Evolutionary conservation across 1,140 invertebrate genomes (phyloP), one percentile per base, ranked within the genome.

Genomic region (Habropoda laboriosa): DNA sequence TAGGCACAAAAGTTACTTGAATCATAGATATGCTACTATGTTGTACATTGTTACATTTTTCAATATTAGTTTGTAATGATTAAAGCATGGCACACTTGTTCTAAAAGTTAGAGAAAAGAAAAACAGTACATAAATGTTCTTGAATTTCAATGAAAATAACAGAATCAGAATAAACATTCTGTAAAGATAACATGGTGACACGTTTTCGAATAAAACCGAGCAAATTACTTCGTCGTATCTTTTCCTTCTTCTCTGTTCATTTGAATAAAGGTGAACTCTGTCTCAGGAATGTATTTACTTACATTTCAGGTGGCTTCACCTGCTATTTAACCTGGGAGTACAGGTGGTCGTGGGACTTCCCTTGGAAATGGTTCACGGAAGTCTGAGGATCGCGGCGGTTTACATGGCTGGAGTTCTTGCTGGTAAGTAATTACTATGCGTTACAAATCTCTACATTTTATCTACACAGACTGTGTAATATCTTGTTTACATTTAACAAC

Each of bases 291-390:
- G 58, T 30, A 47, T 58, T 30, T 53, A 32, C 64, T 85, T 79
- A 32, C 85, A 83, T 94, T 95, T 73, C 94, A 97, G 97, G 89
- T 99, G 98, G 98, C 95, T 99, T 64, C 98, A 99, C 93, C 94
- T 99, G 82, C 95, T 98, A 35, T 99, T 99, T 94, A 99, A 99
- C 94, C 95, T 99, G 82, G 95, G 97, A 38, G 97, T 99, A 35
- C 98, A 99, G 93, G 93, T 98, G 79, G 92, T 97, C 78, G 97
- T 99, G 81, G 98, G 98, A 53, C 94, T 99, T 79, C 98, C 98
- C 1, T 92, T 99, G 85, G 98, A 99, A 94, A 99, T 99, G 98
- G 97, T 99, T n/a, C 98, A 99, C 91, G 98, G 98, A 7, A 97
- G 97, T 38, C 94, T 96, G 63, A 94, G 98, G 81, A 98, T 98